Evolutionary conservation across 2,888 invertebrate species (phyloP).

Genomic region (Limenitis camilla): DNA sequence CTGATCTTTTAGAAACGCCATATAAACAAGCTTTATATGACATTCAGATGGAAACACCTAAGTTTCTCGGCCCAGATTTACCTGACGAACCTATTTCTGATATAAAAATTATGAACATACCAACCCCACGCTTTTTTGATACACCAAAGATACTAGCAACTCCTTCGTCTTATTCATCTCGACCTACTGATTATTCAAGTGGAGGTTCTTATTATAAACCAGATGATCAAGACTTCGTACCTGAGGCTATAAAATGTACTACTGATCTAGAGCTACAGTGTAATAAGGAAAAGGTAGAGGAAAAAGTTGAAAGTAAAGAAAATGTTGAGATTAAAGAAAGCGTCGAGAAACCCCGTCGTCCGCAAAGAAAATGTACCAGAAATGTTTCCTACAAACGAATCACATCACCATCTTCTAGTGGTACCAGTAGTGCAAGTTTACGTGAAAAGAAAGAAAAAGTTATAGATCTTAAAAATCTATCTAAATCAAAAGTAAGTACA

Average conservation of each 20-base stretch:
- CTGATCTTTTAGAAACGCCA: slow-evolving; percentile 73
- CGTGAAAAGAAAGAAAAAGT: slow-evolving; percentile 31
- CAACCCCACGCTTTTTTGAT: slow-evolving; percentile 73
- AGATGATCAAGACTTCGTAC: slow-evolving; percentile 72
- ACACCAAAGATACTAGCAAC: slow-evolving; percentile 53
- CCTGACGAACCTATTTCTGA: slow-evolving; percentile 64
- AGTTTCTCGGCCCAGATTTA: slow-evolving; percentile 62
- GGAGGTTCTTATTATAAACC: slow-evolving; percentile 78
- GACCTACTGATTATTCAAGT: slow-evolving; percentile 76
- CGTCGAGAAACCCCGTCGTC: slow-evolving; percentile 36
- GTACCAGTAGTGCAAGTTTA: slow-evolving; percentile 26
- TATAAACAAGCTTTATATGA: slow-evolving; percentile 69
- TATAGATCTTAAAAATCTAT: slow-evolving; percentile 7
- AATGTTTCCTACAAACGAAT: slow-evolving; percentile 56
- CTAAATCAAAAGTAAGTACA: slow-evolving; percentile 10
- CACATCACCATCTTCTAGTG: slow-evolving; percentile 37
- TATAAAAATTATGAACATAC: slow-evolving; percentile 73
- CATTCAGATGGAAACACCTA: slow-evolving; percentile 73
- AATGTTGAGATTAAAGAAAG: slow-evolving; percentile 22
- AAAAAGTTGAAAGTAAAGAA: slow-evolving; percentile 20
- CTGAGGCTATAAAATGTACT: slow-evolving; percentile 42
- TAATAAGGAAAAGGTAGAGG: slow-evolving; percentile 27
- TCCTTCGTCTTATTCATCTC: slow-evolving; percentile 60
- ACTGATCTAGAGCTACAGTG: slow-evolving; percentile 25
- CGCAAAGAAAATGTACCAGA: slow-evolving; percentile 60